Conservation (phyloP, 2,797 vertebrate species). For the Etheostoma nigrum region DNA sequence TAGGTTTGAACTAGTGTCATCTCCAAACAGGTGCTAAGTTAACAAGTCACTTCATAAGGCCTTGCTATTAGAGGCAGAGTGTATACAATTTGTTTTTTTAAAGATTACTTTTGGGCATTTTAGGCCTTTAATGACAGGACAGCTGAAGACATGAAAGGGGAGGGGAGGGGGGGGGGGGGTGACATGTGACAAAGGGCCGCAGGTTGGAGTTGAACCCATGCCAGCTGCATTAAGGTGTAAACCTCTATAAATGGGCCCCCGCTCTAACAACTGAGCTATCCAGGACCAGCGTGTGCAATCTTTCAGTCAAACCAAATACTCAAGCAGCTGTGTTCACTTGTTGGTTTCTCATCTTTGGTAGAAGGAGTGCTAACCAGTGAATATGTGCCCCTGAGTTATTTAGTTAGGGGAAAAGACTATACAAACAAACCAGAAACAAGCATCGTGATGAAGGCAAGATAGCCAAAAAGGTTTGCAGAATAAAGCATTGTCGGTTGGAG, state of each 20-base stretch:
- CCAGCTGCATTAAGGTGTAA: too few relatives aligned
- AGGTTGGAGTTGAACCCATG: too few relatives aligned
- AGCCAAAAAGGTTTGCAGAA: background rate
- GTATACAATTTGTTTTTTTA: too few relatives aligned
- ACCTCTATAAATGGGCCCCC: too few relatives aligned
- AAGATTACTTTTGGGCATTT: too few relatives aligned
- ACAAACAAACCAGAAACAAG: background rate
- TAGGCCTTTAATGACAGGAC: too few relatives aligned
- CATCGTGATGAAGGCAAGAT: background rate
- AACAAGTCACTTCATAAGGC: background rate
- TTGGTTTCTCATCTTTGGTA: background rate
- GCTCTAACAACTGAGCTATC: too few relatives aligned
- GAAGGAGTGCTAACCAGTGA: background rate
- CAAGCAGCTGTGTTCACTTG: background rate
- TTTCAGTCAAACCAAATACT: slow-evolving; percentile 5
- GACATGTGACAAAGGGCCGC: too few relatives aligned
- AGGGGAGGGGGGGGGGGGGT: too few relatives aligned
- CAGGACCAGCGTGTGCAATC: too few relatives aligned
- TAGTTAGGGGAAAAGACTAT: background rate
- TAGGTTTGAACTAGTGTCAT: slow-evolving; percentile 19
- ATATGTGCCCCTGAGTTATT: background rate
- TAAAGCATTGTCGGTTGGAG: background rate
- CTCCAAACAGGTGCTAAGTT: slow-evolving; percentile 18
- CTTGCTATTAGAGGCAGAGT: background rate
- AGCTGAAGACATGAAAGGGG: too few relatives aligned